Percentiles rank a stretch among this genome's conserved stretches.
phyloP scores from a whole-genome alignment of 2,888 invertebrate genomes.

The Isotomurus palustris region DNA sequence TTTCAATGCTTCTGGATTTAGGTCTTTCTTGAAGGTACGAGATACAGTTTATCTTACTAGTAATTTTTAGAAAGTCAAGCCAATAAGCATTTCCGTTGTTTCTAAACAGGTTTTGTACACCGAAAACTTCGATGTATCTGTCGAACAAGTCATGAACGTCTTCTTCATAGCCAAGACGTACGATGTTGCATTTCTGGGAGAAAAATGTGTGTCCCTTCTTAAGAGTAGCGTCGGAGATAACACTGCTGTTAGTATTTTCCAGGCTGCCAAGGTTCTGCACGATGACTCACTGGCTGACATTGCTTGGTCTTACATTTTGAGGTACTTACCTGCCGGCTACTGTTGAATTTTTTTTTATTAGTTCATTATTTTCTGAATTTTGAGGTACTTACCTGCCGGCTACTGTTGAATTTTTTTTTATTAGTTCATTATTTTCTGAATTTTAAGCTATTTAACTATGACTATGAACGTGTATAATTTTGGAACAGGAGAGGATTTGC shows the following conservation, averaged over 20 bases:
- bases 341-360: background rate
- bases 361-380: background rate
- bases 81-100: too few relatives aligned
- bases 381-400: too few relatives aligned
- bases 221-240: slow-evolving; percentile 39
- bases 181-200: slow-evolving; percentile 33
- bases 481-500: slow-evolving; percentile 29
- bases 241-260: slow-evolving; percentile 35
- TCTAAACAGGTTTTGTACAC: slow-evolving; percentile 40
- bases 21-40: slow-evolving; percentile 39
- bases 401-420: background rate
- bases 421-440: background rate
- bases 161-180: slow-evolving; percentile 38
- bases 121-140: slow-evolving; percentile 37
- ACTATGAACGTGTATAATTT: background rate
- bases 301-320: slow-evolving; percentile 33
- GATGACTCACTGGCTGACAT: slow-evolving; percentile 35
- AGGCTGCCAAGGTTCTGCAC: slow-evolving; percentile 36
- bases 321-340: too few relatives aligned
- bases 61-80: too few relatives aligned
- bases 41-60: too few relatives aligned
- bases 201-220: slow-evolving; percentile 32
- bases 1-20: slow-evolving; percentile 28
- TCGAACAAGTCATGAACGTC: slow-evolving; percentile 39
- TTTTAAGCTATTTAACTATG: background rate